Conservation (phyloP, 2,888 invertebrate genomes). For the Boloria euphrosyne region DNA sequence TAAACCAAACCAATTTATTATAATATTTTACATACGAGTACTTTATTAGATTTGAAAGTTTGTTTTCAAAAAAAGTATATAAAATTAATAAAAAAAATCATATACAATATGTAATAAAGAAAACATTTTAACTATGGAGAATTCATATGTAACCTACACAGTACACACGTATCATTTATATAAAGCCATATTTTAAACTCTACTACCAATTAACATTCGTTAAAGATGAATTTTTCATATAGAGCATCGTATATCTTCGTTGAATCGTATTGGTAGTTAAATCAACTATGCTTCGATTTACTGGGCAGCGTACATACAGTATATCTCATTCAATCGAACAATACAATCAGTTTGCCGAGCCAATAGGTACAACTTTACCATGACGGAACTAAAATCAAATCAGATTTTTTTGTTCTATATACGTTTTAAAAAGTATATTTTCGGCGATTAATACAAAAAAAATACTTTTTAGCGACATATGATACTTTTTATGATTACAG, state of each 20-base stretch:
- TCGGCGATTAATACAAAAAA: no score
- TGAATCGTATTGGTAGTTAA: conserved; percentile 18
- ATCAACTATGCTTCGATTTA: conserved; percentile 21
- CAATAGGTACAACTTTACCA: conserved; percentile 25
- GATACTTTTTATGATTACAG: no score
- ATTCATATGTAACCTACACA: background rate
- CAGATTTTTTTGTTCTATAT: background rate
- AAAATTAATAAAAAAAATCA: no score
- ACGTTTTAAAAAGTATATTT: background rate
- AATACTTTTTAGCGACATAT: no score
- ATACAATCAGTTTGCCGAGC: conserved; percentile 27
- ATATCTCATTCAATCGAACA: conserved; percentile 28
- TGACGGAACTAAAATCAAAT: conserved; percentile 21
- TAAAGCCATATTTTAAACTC: background rate
- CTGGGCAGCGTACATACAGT: conserved; percentile 19
- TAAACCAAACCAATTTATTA: no score
- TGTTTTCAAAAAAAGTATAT: no score
- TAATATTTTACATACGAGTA: no score
- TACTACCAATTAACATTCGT: background rate
- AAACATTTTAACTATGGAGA: background rate
- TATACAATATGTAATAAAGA: background rate
- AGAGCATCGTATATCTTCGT: conserved; percentile 14
- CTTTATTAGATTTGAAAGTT: no score
- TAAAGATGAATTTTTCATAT: background rate
- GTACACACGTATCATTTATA: background rate